Conservation (phyloP, 2,888 invertebrate species). For the Parelbella ahira region DNA sequence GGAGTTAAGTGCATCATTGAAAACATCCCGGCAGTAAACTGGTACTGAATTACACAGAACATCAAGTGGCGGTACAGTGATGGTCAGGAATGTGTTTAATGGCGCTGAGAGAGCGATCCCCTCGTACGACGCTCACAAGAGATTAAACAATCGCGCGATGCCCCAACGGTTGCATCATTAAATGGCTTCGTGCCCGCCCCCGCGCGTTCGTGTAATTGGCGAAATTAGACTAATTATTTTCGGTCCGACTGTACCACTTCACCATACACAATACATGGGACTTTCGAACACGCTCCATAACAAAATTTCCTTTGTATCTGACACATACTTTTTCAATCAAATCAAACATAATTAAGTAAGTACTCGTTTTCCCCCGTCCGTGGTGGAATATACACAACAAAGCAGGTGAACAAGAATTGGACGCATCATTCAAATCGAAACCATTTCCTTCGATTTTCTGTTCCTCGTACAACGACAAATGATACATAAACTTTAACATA, state of each 20-base stretch:
- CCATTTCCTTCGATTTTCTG: no score
- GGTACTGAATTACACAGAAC: no score
- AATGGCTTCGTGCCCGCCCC: constrained; percentile 45
- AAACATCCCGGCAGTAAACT: no score
- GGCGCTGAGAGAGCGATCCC: constrained; percentile 14
- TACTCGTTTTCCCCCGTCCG: constrained; percentile 27
- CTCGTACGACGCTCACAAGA: constrained; percentile 15
- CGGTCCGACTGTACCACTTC: constrained; percentile 37
- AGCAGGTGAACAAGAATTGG: constrained; percentile 29
- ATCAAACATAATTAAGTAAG: constrained; percentile 26
- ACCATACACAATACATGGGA: no score
- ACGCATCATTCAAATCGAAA: no score
- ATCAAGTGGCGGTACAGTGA: no score
- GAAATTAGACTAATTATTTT: constrained; percentile 65
- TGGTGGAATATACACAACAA: constrained; percentile 32
- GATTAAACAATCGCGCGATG: constrained; percentile 54
- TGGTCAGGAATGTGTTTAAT: no score
- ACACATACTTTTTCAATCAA: constrained; percentile 28
- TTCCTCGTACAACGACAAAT: no score
- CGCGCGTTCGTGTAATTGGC: constrained; percentile 56
- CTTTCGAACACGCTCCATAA: no score
- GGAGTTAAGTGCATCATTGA: no score
- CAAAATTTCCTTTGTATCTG: constrained; percentile 10
- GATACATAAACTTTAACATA: no score
- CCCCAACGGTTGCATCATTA: constrained; percentile 41